Evolutionary conservation across 2,888 invertebrate species (phyloP).

Genomic region (Adelphocoris suturalis): DNA sequence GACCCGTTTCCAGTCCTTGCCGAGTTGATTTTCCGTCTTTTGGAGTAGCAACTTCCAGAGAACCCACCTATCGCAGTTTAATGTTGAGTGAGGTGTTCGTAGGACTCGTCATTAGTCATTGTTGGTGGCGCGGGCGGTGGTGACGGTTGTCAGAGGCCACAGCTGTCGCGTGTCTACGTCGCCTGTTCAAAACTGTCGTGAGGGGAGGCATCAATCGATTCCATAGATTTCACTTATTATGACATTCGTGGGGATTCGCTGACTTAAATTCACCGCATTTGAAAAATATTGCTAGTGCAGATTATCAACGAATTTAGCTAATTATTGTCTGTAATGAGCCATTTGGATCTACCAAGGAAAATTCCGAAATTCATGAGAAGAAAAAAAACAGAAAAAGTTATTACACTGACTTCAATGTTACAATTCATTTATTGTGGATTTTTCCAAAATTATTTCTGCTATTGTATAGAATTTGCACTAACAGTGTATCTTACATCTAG

Average conservation of each 20-base stretch:
- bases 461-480: too few species aligned
- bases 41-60: neutral
- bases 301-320: too few species aligned
- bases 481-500: too few species aligned
- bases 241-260: neutral
- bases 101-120: slow-evolving; percentile 23
- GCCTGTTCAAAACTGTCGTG: neutral
- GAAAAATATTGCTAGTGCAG: too few species aligned
- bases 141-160: neutral
- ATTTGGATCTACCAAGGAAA: too few species aligned
- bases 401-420: too few species aligned
- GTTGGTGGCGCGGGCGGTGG: neutral
- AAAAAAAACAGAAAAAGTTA: too few species aligned
- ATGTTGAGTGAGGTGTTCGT: neutral
- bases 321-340: too few species aligned
- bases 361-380: too few species aligned
- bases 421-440: too few species aligned
- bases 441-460: too few species aligned
- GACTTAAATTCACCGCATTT: neutral
- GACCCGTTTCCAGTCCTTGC: neutral
- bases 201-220: slow-evolving; percentile 12
- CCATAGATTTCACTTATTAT: neutral
- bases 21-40: neutral
- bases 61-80: neutral
- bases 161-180: neutral